Evolutionary conservation across 2,888 invertebrate species (phyloP).

Genomic region (Caenorhabditis virilis): DNA sequence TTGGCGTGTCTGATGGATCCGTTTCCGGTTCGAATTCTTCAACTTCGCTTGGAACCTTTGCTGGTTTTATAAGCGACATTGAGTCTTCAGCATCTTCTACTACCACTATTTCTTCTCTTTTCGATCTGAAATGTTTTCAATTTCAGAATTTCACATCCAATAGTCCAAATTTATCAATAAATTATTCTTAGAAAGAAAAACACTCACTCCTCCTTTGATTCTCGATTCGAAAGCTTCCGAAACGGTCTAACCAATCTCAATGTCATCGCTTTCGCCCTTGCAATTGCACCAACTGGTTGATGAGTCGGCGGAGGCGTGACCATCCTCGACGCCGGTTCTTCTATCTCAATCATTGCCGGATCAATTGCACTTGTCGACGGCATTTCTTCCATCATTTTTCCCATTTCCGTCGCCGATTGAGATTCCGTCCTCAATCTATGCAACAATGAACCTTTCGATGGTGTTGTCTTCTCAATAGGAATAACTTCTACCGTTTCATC

Average conservation of each 20-base stretch:
- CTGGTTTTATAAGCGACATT: no score
- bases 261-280: slow-evolving; percentile 5
- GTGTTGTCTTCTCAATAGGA: not conserved
- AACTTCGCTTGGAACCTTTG: no score
- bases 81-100: no score
- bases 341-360: no score
- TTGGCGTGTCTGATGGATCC: no score
- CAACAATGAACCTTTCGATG: not conserved
- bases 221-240: slow-evolving; percentile 5
- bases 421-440: not conserved
- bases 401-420: not conserved
- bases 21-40: not conserved
- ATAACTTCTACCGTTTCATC: not conserved
- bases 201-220: not conserved
- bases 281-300: not conserved
- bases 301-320: not conserved
- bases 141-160: no score
- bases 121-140: no score
- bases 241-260: slow-evolving; percentile 8
- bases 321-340: not conserved
- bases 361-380: not conserved
- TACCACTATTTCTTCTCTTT: no score
- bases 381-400: not conserved
- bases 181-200: no score
- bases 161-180: no score